Evolutionary conservation across 37 sponge, comb jelly and placozoan species (phyloP), one percentile per base, ranked within the genome.

Genomic region (Chondrilla cf. caribensis): DNA sequence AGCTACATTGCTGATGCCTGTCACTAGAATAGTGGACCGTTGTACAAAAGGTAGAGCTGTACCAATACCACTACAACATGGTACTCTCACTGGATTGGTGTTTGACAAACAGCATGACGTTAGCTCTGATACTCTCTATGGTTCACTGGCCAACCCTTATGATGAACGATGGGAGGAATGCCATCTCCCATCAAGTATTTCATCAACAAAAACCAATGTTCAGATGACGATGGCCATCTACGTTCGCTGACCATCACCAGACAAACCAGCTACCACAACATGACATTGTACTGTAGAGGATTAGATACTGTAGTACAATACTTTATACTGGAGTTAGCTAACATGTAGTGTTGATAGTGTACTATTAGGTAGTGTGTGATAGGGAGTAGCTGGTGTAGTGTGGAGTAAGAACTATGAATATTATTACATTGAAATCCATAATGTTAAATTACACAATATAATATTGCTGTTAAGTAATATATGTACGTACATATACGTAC

Each of bases 151-250:
- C 38, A 76, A n/a, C 44, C 47, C 41, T 43, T 11, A 7, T 22
- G 25, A 59, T 59, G 55, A 58, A 3, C 81, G 81, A n/a, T 80
- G 81, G 81, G 9, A 60, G 25, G 40, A 80, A 4, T 80, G 81
- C 39, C 21, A 11, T 39, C 81, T 80, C 0, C 81, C 81, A 58
- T 60, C 81, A n/a, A 37, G 3, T 15, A 80, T 80, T 39, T 80
- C 81, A 18, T 60, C 62, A 35, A 15, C 11, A n/a, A 2, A 18
- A 2, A 0, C 17, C 7, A 37, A 58, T 58, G 39, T 60, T 59
- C 43, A 80, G n/a, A 80, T 80, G 81, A 80, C 81, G 0, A 24
- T 80, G 81, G 81, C 81, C 43, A 80, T 80, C 19, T 80, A 35
- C 4, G 81, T 80, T 22, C 81, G 81, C 65, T 80, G 58, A 59